Conservation (phyloP, 2,113 vertebrate genomes). For the Cyphomyrus plagiostoma region DNA sequence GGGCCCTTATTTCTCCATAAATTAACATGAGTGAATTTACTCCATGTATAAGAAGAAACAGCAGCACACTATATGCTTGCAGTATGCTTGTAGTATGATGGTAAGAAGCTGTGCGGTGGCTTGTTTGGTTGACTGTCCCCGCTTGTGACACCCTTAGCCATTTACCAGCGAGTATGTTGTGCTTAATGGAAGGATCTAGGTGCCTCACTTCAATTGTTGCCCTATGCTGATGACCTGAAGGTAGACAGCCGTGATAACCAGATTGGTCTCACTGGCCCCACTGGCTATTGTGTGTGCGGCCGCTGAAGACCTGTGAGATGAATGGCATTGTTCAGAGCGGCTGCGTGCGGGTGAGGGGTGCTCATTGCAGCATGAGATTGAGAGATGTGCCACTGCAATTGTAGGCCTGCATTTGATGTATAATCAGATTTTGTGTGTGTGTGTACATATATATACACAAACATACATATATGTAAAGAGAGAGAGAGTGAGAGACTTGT, state of each 20-base stretch:
- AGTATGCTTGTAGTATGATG: neutral
- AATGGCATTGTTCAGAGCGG: constrained; percentile 35
- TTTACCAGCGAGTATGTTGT: neutral
- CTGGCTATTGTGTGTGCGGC: constrained; percentile 30
- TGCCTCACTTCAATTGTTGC: constrained; percentile 4
- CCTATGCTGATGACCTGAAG: constrained; percentile 21
- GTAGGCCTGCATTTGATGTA: neutral
- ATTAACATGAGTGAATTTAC: neutral
- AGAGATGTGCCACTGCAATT: neutral
- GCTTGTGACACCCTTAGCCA: neutral
- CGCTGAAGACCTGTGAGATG: constrained; percentile 27
- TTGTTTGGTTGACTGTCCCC: neutral
- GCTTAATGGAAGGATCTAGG: neutral
- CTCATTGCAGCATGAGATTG: neutral
- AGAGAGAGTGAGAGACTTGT: neutral
- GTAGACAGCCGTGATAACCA: constrained; percentile 29
- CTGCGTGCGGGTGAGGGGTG: constrained; percentile 14
- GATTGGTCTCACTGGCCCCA: constrained; percentile 34
- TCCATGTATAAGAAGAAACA: neutral
- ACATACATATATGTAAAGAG: neutral
- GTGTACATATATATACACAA: neutral
- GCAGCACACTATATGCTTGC: neutral
- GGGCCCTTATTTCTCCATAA: neutral
- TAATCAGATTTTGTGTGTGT: neutral
- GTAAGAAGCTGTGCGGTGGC: neutral